These are phyloP conservation scores for Drosophila setosimentum DNA, from an alignment of 2,888 invertebrate genomes.

Conservation along the genomic window DNA sequence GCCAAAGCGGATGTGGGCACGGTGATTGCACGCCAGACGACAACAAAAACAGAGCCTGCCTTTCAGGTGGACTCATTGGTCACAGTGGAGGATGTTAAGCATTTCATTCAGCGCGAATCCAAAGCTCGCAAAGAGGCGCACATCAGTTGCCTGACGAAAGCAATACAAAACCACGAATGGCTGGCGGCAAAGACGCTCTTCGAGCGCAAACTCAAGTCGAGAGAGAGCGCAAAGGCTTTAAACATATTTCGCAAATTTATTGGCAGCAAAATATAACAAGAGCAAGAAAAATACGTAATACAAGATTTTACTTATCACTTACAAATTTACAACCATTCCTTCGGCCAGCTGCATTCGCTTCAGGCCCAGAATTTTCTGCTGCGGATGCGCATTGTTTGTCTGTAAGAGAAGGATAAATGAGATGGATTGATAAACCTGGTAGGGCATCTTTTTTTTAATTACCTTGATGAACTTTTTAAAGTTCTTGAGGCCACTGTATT, in stretches of 20 bases:
- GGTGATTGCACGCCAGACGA: constrained; percentile 37
- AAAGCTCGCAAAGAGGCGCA: constrained; percentile 65
- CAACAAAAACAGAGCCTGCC: constrained; percentile 1
- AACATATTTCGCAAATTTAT: constrained; percentile 82
- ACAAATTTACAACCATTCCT: constrained; percentile 46
- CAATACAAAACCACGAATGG: constrained; percentile 81
- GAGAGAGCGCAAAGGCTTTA: constrained; percentile 75
- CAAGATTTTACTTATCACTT: neutral
- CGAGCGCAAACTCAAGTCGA: constrained; percentile 70
- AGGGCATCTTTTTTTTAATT: neutral
- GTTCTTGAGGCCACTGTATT: constrained; percentile 67
- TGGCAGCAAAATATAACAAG: constrained; percentile 75
- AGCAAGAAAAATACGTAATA: constrained; percentile 30
- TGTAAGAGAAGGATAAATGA: constrained; percentile 18
- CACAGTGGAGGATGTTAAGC: constrained; percentile 71
- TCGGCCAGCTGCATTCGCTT: constrained; percentile 65
- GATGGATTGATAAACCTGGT: neutral
- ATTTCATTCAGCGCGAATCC: constrained; percentile 77
- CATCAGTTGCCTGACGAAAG: constrained; percentile 64
- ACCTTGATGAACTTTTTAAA: constrained; percentile 84
- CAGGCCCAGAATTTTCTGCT: constrained; percentile 55
- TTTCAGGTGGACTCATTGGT: constrained; percentile 64
- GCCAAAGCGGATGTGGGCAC: constrained; percentile 68
- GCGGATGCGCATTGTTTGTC: constrained; percentile 71
- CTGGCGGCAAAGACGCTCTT: constrained; percentile 76